Base-by-base conservation (phyloP, 2,113 vertebrate species). In the Cynocephalus volans region DNA sequence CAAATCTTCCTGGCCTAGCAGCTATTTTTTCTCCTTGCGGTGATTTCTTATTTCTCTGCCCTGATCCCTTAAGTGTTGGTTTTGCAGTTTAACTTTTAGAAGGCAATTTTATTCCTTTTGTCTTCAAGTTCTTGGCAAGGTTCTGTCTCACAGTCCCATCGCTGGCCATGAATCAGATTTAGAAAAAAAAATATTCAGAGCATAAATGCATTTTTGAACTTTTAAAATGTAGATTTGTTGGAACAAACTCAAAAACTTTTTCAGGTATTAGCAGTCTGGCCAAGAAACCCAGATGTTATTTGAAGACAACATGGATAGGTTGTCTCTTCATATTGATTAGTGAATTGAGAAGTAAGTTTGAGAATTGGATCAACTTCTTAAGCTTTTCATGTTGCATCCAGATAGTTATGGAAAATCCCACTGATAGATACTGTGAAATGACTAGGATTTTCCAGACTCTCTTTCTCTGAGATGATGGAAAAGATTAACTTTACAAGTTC, bases 361-460 rank as follows among this genome's bases (percentile, higher is more conserved):
- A 94, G 88, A 96, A 96, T 95, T 98, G 95, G 97, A 96, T 97
- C 91, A 76, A 97, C 92, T 92, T 97, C 92, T 98, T 97, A 97
- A 93, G 93, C 75, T 95, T 97, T 87, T 97, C 81, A 80, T 96
- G 96, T 88, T 83, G 18, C 12, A 76, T 97, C 83, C 92, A 97
- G 93, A 96, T 64, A 90, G 96, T 97, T 97, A 97, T 48, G 97
- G 96, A 98, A 98, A 98, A 97, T 96, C 86, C 79, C 96, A 97
- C 52, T 95, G 89, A 93, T 91, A 95, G 93, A 97, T 97, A 92
- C 77, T 97, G 75, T 94, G 92, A 75, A 93, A 93, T 97, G 96
- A 98, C 76, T 52, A 96, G 83, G 70, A 97, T 97, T 98, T 98
- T 98, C 97, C 97, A 87, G 85, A 36, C 95, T 95, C 31, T 95